Evolutionary conservation across 1,140 invertebrate species (phyloP), one percentile per base, ranked within the genome.

Genomic region (Aphaenogaster rudis): DNA sequence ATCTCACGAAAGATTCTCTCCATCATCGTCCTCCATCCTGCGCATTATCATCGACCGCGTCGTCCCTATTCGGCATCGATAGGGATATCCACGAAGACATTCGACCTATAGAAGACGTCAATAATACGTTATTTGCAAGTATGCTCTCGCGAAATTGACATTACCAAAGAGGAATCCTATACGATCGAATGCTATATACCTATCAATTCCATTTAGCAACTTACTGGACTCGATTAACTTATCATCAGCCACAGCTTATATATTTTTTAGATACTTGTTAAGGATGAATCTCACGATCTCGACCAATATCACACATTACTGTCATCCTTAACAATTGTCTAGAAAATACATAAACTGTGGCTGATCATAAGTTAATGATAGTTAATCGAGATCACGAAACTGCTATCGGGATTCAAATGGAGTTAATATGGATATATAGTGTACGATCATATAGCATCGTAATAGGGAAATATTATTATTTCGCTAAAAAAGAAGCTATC

Each of bases 1-100:
- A 36, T 76, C 52, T 52, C 72, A 76, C 33, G 54, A 61, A 77
- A 77, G 3, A 42, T 61, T 77, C 74, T 77, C 54, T 61, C 54
- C 9, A 61, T 77, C 74, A 59, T 59, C 52, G 8, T 74, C 71
- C 8, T 45, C 74, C 54, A 61, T 15, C 13, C 52, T 76, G n/a
- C 72, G 36, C 50, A 59, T 77, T 61, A 61, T 77, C 54, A 77
- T 45, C 74, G 45, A 33, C 15, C 21, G 21, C 21, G 52, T 3
- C 52, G 13, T 77, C 52, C 36, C 28, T 72, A 72, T 72, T 77
- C 21, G 11, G 45, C 21, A 36, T 15, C 13, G n/a, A 76, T 76
- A 77, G 36, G 45, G 36, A 76, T 17, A 52, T 42, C 17, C 52
- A 77, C 8, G 48, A 36, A 74, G 71, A 74, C 15, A 74, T 54